These are phyloP conservation scores for Phallusia fumigata DNA, from an alignment of 23 tunicate genomes.

Conservation along the genomic window DNA sequence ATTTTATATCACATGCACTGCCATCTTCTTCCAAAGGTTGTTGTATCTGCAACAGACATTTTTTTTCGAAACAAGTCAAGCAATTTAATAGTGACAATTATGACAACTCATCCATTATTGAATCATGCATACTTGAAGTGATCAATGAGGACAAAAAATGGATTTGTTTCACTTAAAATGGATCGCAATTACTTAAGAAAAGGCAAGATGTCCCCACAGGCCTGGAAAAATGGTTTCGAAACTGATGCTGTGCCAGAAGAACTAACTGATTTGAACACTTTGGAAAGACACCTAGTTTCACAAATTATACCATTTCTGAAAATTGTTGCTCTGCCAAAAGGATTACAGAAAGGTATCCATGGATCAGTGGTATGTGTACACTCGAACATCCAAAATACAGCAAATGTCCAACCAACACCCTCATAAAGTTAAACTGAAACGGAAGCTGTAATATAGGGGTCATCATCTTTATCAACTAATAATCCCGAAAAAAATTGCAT, in stretches of 20 bases:
- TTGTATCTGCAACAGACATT: not conserved
- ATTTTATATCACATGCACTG: not conserved
- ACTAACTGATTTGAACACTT: not conserved
- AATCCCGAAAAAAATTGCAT: too few relatives aligned
- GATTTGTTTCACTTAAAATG: slow-evolving; percentile 1
- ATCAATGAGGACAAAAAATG: not conserved
- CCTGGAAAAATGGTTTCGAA: not conserved
- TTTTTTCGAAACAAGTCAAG: slow-evolving; percentile 6
- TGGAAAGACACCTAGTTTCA: slow-evolving; percentile 9
- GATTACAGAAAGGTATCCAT: too few relatives aligned
- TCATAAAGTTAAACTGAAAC: too few relatives aligned
- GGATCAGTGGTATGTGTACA: too few relatives aligned
- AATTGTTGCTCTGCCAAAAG: slow-evolving; percentile 1
- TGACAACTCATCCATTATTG: too few relatives aligned
- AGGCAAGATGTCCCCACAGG: slow-evolving; percentile 3
- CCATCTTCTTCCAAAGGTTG: not conserved
- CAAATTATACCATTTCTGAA: not conserved
- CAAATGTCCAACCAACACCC: too few relatives aligned
- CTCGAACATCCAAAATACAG: too few relatives aligned
- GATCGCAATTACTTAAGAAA: not conserved
- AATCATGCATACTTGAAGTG: too few relatives aligned
- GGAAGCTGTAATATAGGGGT: too few relatives aligned
- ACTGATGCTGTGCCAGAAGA: not conserved
- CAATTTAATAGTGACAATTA: too few relatives aligned
- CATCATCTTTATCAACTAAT: too few relatives aligned